These are phyloP conservation scores for Amia ocellicauda DNA, from an alignment of 2,113 vertebrate species.

Conservation along the genomic window DNA sequence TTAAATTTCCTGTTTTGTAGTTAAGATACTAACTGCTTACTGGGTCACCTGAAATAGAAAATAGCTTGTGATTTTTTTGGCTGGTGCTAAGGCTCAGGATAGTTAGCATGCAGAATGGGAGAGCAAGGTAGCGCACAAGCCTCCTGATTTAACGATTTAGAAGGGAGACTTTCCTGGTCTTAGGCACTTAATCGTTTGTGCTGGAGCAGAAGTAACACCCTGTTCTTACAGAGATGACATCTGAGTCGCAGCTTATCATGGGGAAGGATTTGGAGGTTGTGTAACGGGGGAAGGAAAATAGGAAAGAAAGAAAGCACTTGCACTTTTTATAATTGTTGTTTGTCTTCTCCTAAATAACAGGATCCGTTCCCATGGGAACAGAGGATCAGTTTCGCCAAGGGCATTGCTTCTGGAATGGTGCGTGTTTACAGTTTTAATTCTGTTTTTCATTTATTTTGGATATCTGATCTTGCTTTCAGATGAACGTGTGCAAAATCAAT, in stretches of 20 bases:
- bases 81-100: too few relatives aligned
- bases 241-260: too few relatives aligned
- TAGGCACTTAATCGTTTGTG: too few relatives aligned
- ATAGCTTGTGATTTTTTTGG: slow-evolving; percentile 10
- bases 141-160: slow-evolving; percentile 46
- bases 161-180: slow-evolving; percentile 25
- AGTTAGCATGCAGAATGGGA: slow-evolving; percentile 16
- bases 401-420: slow-evolving; percentile 93
- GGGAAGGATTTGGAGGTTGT: background rate
- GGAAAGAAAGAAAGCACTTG: background rate
- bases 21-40: slow-evolving; percentile 18
- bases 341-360: slow-evolving; percentile 52
- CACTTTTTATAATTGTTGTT: slow-evolving; percentile 23
- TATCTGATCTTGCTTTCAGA: too few relatives aligned
- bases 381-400: slow-evolving; percentile 90
- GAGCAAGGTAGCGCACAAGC: slow-evolving; percentile 32
- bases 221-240: too few relatives aligned
- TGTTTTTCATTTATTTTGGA: background rate
- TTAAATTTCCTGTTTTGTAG: slow-evolving; percentile 11
- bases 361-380: slow-evolving; percentile 89
- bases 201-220: too few relatives aligned
- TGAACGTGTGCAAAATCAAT: too few relatives aligned
- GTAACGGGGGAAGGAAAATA: background rate
- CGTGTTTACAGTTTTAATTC: slow-evolving; percentile 43
- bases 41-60: slow-evolving; percentile 36